Percentiles rank a stretch among this genome's conserved stretches.
These are phyloP conservation scores for Trachymyrmex cornetzi DNA, from an alignment of 1,140 invertebrate species.

Conservation along the genomic window DNA sequence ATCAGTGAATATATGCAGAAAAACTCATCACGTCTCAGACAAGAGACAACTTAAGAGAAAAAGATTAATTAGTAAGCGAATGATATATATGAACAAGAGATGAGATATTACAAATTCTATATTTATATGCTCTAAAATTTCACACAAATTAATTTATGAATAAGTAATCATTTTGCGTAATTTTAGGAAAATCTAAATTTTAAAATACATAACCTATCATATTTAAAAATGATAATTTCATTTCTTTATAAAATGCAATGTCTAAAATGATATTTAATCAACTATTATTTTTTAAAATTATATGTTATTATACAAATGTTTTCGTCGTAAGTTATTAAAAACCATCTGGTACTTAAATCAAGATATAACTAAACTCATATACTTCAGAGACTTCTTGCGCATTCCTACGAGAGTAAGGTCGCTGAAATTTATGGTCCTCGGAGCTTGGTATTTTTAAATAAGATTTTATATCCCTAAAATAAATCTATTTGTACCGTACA, in stretches of 20 bases:
- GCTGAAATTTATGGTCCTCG: conserved; percentile 68
- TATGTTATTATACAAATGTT: not conserved
- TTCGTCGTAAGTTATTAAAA: conserved; percentile 45
- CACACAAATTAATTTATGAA: not conserved
- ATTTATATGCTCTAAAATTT: not conserved
- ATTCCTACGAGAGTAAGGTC: conserved; percentile 11
- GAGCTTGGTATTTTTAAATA: conserved; percentile 69
- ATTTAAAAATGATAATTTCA: not conserved
- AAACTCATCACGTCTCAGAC: too few species aligned
- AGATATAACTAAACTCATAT: conserved; percentile 45
- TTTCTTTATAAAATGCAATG: not conserved
- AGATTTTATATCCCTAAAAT: conserved; percentile 73
- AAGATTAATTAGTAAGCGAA: too few species aligned
- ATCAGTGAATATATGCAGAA: too few species aligned
- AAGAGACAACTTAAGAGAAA: too few species aligned
- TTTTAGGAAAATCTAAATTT: not conserved
- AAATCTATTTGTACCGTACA: conserved; percentile 72
- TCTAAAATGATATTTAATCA: not conserved
- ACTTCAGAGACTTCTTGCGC: conserved; percentile 62
- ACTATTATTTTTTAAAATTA: not conserved
- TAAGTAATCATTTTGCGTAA: not conserved
- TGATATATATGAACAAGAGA: not conserved
- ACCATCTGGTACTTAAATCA: conserved; percentile 52
- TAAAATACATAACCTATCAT: not conserved
- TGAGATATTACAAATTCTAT: not conserved